These are phyloP conservation scores for Valencia hispanica DNA, from an alignment of 2,797 vertebrate species.

Conservation along the genomic window DNA sequence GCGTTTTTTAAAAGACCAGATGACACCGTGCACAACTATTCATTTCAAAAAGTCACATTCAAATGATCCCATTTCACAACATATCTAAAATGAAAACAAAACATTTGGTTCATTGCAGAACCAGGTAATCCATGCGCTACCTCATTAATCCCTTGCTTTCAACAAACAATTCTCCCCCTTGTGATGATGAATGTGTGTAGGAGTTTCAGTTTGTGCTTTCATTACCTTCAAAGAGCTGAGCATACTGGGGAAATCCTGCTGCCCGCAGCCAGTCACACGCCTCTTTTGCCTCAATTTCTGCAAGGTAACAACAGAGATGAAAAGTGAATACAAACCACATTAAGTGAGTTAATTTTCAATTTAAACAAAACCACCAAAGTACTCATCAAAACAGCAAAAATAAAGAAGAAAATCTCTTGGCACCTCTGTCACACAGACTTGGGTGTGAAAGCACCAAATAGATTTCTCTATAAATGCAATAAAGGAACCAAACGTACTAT, in stretches of 20 bases:
- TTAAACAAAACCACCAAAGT: constrained; percentile 21
- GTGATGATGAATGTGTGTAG: constrained; percentile 49
- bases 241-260: constrained; percentile 97
- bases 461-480: background rate
- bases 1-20: constrained; percentile 30
- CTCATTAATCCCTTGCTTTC: constrained; percentile 47
- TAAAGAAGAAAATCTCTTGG: background rate
- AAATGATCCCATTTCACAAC: constrained; percentile 23
- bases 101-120: constrained; percentile 27
- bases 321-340: constrained; percentile 29
- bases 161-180: constrained; percentile 27
- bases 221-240: constrained; percentile 90
- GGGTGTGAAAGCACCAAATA: background rate
- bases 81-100: constrained; percentile 15
- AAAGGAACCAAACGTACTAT: background rate
- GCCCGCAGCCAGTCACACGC: constrained; percentile 98
- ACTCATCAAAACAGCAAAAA: constrained; percentile 6
- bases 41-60: constrained; percentile 22
- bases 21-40: constrained; percentile 39
- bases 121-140: constrained; percentile 27
- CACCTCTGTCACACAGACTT: background rate
- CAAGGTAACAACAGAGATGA: constrained; percentile 64
- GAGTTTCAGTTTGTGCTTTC: constrained; percentile 46
- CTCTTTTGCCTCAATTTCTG: constrained; percentile 98
- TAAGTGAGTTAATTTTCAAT: constrained; percentile 17